A percentile compares a stretch with the other conserved stretches of the same genome.
These are phyloP conservation scores for Lanius collurio DNA, from an alignment of 2,113 vertebrate genomes.

Conservation along the genomic window DNA sequence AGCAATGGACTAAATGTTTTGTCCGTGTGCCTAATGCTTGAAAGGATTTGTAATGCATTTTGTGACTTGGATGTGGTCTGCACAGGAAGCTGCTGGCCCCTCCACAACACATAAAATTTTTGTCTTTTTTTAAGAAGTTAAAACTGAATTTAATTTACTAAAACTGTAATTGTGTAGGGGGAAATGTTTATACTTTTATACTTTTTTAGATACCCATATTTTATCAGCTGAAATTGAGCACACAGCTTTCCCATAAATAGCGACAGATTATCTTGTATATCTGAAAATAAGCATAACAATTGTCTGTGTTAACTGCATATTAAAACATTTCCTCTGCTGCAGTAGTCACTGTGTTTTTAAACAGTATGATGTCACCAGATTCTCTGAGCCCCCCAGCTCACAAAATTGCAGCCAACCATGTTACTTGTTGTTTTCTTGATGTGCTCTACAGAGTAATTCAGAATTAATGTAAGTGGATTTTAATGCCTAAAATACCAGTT, in stretches of 20 bases:
- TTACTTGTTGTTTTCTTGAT: slow-evolving; percentile 11
- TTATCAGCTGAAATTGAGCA: slow-evolving; percentile 68
- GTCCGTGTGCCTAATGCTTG: not conserved
- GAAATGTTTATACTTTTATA: slow-evolving; percentile 79
- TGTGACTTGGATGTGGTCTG: not conserved
- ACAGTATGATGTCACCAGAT: not conserved
- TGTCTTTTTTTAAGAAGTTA: slow-evolving; percentile 69
- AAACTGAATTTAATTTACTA: slow-evolving; percentile 70
- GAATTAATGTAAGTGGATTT: not conserved
- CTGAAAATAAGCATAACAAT: slow-evolving; percentile 56
- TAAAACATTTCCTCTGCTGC: slow-evolving; percentile 49
- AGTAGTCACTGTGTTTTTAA: slow-evolving; percentile 39
- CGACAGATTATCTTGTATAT: slow-evolving; percentile 65
- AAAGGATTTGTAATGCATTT: slow-evolving; percentile 22
- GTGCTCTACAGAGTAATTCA: not conserved
- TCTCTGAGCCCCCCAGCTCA: not conserved
- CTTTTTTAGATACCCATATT: slow-evolving; percentile 78
- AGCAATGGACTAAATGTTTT: slow-evolving; percentile 1
- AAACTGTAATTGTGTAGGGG: slow-evolving; percentile 68
- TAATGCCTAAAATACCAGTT: not conserved
- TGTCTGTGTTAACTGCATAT: slow-evolving; percentile 50
- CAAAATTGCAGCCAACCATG: not conserved
- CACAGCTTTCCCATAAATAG: slow-evolving; percentile 64
- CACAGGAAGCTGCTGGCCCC: slow-evolving; percentile 34
- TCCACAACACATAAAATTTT: slow-evolving; percentile 38